Evolutionary conservation across 37 sponge, comb jelly and placozoan species (phyloP), one percentile per base, ranked within the genome.

Genomic region (Chondrilla cf. caribensis): DNA sequence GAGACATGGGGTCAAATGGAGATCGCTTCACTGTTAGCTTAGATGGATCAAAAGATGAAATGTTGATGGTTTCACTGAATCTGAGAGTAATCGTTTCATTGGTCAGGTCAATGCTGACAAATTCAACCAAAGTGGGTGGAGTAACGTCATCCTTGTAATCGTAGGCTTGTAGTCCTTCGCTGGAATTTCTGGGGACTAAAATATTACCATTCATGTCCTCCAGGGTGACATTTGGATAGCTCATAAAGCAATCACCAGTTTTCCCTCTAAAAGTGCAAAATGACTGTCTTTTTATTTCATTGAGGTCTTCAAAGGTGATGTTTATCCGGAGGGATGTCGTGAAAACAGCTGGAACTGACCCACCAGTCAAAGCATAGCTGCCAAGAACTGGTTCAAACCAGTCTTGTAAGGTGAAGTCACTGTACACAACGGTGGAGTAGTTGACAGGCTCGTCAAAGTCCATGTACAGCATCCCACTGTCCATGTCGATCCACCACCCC

Each of bases 51-150:
- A 93, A 90, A 54, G 84, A 87, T 21, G 88, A 79, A 32, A 90
- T 64, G 70, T 96, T 92, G 38, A 96, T 89, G 11, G 94, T 93
- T 78, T 96, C 97, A 72, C 81, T 83, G 51, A 93, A 96, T n/a
- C 57, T 32, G 1, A 96, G 47, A 36, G 97, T 90, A 24, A 96
- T 28, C 14, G 83, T 90, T 55, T 85, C 86, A 84, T 81, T 89
- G 32, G 67, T 82, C 7, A 93, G 81, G 82, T 96, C 84, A 72
- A 96, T 83, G 37, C 77, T 62, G 5, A 78, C 71, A 77, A 96
- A 93, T 37, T 72, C 60, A 22, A 84, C 67, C 2, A 96, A 55
- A 22, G 67, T 54, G n/a, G 97, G 93, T 9, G 54, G 18, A 22
- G 89, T 86, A 18, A 17, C 68, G 44, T 96, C 97, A 62, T 88